Base-by-base conservation (phyloP, 2,113 vertebrate species). In the Neopipo cinnamomea region DNA sequence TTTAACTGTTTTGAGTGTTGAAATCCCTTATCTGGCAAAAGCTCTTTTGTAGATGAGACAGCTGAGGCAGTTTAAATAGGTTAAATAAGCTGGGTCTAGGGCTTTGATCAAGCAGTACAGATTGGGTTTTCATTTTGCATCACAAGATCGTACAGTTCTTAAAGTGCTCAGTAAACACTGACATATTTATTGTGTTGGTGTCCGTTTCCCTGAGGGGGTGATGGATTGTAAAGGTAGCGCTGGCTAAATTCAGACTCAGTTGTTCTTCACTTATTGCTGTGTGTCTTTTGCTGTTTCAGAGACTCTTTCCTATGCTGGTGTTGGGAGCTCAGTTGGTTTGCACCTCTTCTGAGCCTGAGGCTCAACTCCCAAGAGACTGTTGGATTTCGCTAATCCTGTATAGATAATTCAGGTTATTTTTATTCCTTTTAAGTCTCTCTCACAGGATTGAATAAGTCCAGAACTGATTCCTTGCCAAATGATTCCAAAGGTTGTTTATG, bases 331-430 rank as follows among this genome's bases (percentile, higher is more conserved):
- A 25, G 35, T 67, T 84, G 79, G 77, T 70, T 84, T 86, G 50
- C 42, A 46, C 47, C 68, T 81, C 55, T 86, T 85, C 50, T 47
- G 85, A 88, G 55, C 72, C 33, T 0, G 1, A 59, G 46, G 30
- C 47, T 90, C 56, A 63, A 3, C 25, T 97, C 63, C 50, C 59
- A 49, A 47, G 85, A 63, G 82, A 31, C 3, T 66, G 33, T 15
- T 86, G 76, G 76, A 63, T 92, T 95, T 92, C 56, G 31, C 28
- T 93, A 88, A 96, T 93, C 61, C 39, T 72, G 11, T 92, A 16
- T 67, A 56, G 79, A 86, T 81, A 93, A 83, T 93, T 91, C 85
- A 63, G 73, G 75, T 95, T 94, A 71, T 92, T 96, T 94, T 89
- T 85, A 72, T 88, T 84, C 28, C 31, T 49, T 86, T 89, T 84